Percentiles rank a stretch among this genome's conserved stretches.
These are phyloP conservation scores for Holacanthella duospinosa DNA, from an alignment of 2,888 invertebrate genomes.

Conservation along the genomic window DNA sequence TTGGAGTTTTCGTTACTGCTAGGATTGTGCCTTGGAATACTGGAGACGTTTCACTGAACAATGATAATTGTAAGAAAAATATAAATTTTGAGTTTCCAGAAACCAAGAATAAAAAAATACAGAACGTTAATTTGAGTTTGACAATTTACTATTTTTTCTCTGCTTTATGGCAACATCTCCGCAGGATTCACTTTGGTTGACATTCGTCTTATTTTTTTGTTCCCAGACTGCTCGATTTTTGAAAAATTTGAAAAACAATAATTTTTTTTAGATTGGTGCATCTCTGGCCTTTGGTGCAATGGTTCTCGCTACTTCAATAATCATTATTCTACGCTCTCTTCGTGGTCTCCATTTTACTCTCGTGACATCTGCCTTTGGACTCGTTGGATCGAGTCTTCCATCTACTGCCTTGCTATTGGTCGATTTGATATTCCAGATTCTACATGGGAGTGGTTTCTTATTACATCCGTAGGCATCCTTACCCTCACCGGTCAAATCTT, in stretches of 20 bases:
- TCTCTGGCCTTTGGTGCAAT: constrained; percentile 20
- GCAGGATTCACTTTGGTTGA: too few species aligned
- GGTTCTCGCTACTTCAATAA: constrained; percentile 17
- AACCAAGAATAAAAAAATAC: too few species aligned
- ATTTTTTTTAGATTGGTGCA: constrained; percentile 21
- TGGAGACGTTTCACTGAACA: neutral
- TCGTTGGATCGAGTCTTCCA: constrained; percentile 23
- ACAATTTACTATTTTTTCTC: too few species aligned
- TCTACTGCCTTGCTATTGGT: constrained; percentile 16
- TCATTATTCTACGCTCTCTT: constrained; percentile 23
- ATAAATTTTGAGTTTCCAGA: neutral
- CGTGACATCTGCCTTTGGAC: constrained; percentile 17
- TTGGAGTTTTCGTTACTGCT: neutral
- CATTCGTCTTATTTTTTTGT: too few species aligned
- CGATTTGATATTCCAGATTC: constrained; percentile 21
- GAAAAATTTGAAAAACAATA: too few species aligned
- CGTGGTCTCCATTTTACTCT: constrained; percentile 26
- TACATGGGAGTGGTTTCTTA: constrained; percentile 17
- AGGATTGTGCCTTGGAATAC: neutral
- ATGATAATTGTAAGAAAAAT: neutral
- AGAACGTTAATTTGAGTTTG: too few species aligned
- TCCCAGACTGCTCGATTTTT: too few species aligned
- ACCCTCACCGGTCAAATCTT: constrained; percentile 25
- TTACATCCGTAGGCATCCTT: constrained; percentile 16
- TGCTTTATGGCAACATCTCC: too few species aligned